Evolutionary conservation across 2,888 invertebrate species (phyloP).

Genomic region (Orchesella flavescens): DNA sequence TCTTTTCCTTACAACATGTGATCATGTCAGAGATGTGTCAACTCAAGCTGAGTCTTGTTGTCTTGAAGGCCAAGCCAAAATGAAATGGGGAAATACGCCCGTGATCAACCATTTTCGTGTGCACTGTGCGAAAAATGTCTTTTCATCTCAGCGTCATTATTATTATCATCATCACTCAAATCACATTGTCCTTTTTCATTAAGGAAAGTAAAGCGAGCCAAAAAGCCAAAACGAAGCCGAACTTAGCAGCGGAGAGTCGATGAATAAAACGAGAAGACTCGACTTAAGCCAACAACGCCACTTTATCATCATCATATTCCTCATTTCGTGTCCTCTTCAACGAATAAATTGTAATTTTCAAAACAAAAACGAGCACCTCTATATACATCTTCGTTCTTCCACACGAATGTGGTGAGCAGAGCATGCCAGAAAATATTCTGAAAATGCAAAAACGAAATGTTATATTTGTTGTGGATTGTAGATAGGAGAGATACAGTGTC

Average conservation of each 20-base stretch:
- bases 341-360: slow-evolving; percentile 27
- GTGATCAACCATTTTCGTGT: too few species aligned
- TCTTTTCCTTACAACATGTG: neutral
- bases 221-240: neutral
- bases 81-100: neutral
- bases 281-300: neutral
- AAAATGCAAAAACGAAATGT: too few species aligned
- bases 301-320: slow-evolving; percentile 10
- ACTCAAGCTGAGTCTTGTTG: slow-evolving; percentile 18
- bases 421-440: too few species aligned
- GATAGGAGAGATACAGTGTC: neutral
- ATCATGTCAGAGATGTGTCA: slow-evolving; percentile 33
- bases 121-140: too few species aligned
- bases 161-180: too few species aligned
- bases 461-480: too few species aligned
- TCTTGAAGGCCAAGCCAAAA: neutral
- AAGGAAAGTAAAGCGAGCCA: neutral
- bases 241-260: neutral
- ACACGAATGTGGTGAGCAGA: too few species aligned
- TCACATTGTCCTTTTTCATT: slow-evolving; percentile 15
- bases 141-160: too few species aligned
- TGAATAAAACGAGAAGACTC: too few species aligned
- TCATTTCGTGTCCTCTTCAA: neutral
- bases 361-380: too few species aligned
- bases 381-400: too few species aligned